Evolutionary conservation across 2,113 vertebrate genomes (phyloP).

Genomic region (Lasiurus borealis): DNA sequence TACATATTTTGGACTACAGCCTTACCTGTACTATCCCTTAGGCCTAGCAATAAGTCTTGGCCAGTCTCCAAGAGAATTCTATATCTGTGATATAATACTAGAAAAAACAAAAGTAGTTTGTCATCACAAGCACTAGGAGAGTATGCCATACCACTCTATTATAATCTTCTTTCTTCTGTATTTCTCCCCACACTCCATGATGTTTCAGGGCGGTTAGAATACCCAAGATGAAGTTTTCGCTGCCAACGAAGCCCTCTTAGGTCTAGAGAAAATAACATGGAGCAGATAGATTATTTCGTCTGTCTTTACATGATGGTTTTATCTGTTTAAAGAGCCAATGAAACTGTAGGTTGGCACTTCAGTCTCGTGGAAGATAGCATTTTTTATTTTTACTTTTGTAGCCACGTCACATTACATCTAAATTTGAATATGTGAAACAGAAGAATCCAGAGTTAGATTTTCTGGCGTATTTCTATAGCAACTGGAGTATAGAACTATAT

Average conservation of each 20-base stretch:
- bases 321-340: constrained; percentile 6
- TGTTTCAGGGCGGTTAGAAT: not conserved
- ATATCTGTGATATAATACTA: not conserved
- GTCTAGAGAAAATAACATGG: constrained; percentile 1
- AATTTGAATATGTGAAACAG: constrained; percentile 71
- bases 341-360: constrained; percentile 14
- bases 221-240: not conserved
- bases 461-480: constrained; percentile 77
- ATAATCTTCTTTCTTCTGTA: not conserved
- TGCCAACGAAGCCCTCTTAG: not conserved
- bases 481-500: constrained; percentile 47
- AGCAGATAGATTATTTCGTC: not conserved
- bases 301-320: not conserved
- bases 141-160: fast-evolving
- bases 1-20: not conserved
- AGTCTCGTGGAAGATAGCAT: not conserved
- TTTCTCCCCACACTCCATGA: not conserved
- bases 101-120: constrained; percentile 22
- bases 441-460: constrained; percentile 52
- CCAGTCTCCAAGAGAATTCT: not conserved
- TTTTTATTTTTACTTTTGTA: constrained; percentile 28
- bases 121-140: not conserved
- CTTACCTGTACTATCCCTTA: not conserved
- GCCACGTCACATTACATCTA: constrained; percentile 57
- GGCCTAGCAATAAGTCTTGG: not conserved